A percentile compares a stretch with the other conserved stretches of the same genome.
Conservation (phyloP, 2,888 invertebrate genomes). For the Neoaliturus tenellus region DNA sequence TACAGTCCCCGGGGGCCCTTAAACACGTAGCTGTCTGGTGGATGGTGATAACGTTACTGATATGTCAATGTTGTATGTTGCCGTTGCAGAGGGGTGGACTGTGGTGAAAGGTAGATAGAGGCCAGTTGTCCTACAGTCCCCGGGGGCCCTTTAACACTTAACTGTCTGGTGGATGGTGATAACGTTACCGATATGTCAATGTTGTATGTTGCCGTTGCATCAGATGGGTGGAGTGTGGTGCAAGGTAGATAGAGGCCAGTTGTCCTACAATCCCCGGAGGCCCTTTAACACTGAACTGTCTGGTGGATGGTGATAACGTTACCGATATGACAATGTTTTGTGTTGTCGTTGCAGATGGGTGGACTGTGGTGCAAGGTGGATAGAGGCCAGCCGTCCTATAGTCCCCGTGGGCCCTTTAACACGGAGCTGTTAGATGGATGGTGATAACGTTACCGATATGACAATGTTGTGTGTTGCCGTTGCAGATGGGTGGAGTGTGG, state of each 20-base stretch:
- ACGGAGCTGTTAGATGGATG: no score
- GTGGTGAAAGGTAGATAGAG: slow-evolving; percentile 15
- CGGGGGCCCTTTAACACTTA: not conserved
- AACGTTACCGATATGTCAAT: no score
- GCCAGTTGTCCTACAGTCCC: not conserved
- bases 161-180: no score
- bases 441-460: no score
- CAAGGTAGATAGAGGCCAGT: not conserved
- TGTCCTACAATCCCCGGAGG: not conserved
- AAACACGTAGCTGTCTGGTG: no score
- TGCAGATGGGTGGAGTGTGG: slow-evolving; percentile 44
- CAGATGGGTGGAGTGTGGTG: slow-evolving; percentile 41
- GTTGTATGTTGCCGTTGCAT: no score
- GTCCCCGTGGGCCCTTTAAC: not conserved
- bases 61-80: not conserved
- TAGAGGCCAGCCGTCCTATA: not conserved
- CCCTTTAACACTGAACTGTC: slow-evolving; percentile 6
- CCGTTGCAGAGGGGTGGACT: slow-evolving; percentile 20
- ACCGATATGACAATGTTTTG: no score
- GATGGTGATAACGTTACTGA: no score
- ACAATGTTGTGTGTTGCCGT: not conserved
- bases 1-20: not conserved
- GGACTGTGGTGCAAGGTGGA: slow-evolving; percentile 47
- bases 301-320: no score
- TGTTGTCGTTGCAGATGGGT: slow-evolving; percentile 10